phyloP scores from a whole-genome alignment of 1,140 invertebrate species.

The Zophobas morio region DNA sequence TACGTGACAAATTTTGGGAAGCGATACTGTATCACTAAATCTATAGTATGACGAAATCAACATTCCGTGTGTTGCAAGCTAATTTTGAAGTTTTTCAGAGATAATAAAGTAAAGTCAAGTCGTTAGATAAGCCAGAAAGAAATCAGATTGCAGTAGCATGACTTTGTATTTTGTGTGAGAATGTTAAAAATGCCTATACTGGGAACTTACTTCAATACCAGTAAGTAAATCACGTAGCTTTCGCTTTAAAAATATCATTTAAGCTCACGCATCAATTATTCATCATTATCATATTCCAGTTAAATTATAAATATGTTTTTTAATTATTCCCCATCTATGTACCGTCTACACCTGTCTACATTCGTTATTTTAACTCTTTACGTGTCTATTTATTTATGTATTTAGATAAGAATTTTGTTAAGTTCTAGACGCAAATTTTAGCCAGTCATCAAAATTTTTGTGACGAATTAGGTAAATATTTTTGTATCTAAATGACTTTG shows the following conservation, averaged over 20 bases:
- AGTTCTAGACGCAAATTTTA: neutral
- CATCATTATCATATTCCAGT: no score
- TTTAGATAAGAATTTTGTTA: neutral
- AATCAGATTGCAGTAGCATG: conserved; percentile 33
- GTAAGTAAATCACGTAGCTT: conserved; percentile 1
- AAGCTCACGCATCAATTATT: neutral
- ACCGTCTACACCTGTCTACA: no score
- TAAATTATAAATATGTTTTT: no score
- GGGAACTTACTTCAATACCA: neutral
- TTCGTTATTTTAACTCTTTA: neutral
- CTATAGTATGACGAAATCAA: conserved; percentile 18
- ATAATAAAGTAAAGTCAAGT: conserved; percentile 34
- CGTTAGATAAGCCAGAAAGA: conserved; percentile 27
- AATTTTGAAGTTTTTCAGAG: conserved; percentile 26
- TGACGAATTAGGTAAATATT: neutral
- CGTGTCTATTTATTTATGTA: neutral
- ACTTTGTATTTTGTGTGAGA: conserved; percentile 27
- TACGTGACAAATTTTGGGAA: neutral
- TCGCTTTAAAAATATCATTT: neutral
- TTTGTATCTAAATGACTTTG: neutral
- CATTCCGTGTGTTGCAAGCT: conserved; percentile 14
- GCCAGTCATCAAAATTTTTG: neutral
- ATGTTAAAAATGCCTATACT: conserved; percentile 7
- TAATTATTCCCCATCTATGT: no score
- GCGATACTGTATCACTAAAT: neutral